Evolutionary conservation across 2,113 vertebrate genomes (phyloP), one percentile per base, ranked within the genome.

Genomic region (Orycteropus afer): DNA sequence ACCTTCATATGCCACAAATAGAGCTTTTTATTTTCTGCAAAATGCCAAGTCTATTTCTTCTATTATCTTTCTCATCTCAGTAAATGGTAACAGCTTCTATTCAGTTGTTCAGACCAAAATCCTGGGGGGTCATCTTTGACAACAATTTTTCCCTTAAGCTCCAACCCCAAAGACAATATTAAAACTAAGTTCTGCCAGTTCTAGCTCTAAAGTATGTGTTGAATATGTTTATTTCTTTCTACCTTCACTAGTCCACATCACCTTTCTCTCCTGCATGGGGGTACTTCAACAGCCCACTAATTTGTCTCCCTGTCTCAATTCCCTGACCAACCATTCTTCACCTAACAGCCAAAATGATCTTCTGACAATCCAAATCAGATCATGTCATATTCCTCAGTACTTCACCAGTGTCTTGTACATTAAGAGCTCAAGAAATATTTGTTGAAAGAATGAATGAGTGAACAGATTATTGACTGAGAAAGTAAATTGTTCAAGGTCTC

Each of bases 151-250:
- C 40, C 51, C 63, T 69, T 32, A 88, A 85, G 29, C 6, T 25
- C 14, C 53, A 51, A 29, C 20, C 22, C 34, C 23, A 84, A 13
- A 85, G 47, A 7, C n/a, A 84, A 17, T 47, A 34, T 22, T n/a
- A 71, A 51, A 51, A 55, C 77, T 65, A 69, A 47, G 20, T n/a
- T 53, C n/a, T 86, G 20, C 23, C 14, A 69, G 4, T 61, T 77
- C n/a, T 55, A 77, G n/a, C 34, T 49, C 20, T 63, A 86, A 85
- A 77, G 86, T 34, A 7, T 9, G 67, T 5, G 5, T 79, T 59
- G 40, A 93, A 79, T 69, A 89, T 79, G 29, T 65, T 77, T 34
- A 59, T 47, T 91, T 86, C 42, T 88, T 77, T 91, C 83, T 61
- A 83, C 53, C 6, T 61, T 76, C 13, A 15, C 77, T 61, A 53